These are phyloP conservation scores for Bos javanicus DNA, from an alignment of 2,113 vertebrate genomes.

Conservation along the genomic window DNA sequence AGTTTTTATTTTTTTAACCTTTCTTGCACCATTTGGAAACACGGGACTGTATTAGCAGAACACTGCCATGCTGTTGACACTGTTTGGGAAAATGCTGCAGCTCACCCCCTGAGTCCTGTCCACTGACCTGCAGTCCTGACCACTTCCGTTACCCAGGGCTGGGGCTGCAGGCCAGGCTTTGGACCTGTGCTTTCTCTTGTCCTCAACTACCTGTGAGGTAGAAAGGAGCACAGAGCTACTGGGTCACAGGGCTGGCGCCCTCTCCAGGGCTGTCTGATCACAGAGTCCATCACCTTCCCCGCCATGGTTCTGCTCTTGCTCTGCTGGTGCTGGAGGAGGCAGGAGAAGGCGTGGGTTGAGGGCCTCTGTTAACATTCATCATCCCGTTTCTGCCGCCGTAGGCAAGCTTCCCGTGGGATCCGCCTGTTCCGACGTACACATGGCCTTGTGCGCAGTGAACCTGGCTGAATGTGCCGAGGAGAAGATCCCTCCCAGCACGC, in stretches of 20 bases:
- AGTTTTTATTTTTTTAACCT: neutral
- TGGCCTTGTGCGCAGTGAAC: constrained; percentile 95
- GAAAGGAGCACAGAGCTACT: neutral
- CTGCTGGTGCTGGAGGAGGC: neutral
- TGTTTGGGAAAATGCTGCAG: neutral
- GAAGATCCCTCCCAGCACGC: constrained; percentile 89
- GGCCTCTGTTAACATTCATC: neutral
- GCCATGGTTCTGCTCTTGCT: neutral
- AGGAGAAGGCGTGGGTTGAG: neutral
- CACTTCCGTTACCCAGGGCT: too few species aligned
- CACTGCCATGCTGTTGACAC: neutral
- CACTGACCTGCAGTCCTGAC: too few species aligned
- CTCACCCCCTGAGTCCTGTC: accelerated
- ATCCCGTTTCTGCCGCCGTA: constrained; percentile 62
- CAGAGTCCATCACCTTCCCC: neutral
- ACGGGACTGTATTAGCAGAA: neutral
- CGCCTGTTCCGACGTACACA: constrained; percentile 88
- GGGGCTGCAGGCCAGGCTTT: accelerated
- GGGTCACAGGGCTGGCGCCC: neutral
- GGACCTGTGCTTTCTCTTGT: neutral
- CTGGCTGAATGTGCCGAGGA: constrained; percentile 93
- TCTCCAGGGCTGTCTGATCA: neutral
- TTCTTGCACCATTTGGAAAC: neutral
- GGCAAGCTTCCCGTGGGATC: constrained; percentile 92
- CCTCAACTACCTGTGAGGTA: neutral